phyloP scores from a whole-genome alignment of 2,888 invertebrate species.

The Thymelicus lineola region DNA sequence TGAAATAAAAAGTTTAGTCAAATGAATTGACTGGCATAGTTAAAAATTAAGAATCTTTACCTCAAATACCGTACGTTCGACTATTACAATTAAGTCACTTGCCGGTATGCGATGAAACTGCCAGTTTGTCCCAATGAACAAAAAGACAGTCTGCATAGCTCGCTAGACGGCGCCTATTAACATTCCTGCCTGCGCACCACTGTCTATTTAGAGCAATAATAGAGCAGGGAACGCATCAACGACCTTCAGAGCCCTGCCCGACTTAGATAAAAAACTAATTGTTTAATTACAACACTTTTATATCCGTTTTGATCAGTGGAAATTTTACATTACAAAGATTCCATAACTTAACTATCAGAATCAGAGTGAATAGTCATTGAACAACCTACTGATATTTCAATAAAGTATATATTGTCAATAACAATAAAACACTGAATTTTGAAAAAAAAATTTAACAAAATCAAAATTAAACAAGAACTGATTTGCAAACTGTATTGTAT shows the following conservation, averaged over 20 bases:
- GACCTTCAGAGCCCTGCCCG: constrained; percentile 30
- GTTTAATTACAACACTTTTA: constrained; percentile 18
- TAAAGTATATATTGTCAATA: neutral
- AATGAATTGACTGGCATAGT: too few species aligned
- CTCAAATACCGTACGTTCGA: neutral
- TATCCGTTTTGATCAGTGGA: constrained; percentile 13
- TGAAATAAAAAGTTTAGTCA: too few species aligned
- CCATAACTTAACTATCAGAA: too few species aligned
- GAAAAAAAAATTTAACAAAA: too few species aligned
- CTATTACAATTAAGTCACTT: constrained; percentile 20
- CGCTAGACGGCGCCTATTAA: constrained; percentile 71
- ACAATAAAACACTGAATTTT: too few species aligned
- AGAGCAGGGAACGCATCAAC: constrained; percentile 23
- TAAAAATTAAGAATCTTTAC: neutral
- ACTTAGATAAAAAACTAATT: constrained; percentile 33
- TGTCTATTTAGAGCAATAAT: constrained; percentile 65
- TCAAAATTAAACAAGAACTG: too few species aligned
- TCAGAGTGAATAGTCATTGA: too few species aligned
- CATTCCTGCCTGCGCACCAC: constrained; percentile 73
- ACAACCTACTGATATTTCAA: too few species aligned
- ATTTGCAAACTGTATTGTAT: too few species aligned
- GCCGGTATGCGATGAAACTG: constrained; percentile 36
- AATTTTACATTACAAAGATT: too few species aligned
- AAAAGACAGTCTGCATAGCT: constrained; percentile 60
- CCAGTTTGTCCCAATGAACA: constrained; percentile 52